Conservation (phyloP, 2,888 invertebrate genomes). For the Thymelicus lineola region DNA sequence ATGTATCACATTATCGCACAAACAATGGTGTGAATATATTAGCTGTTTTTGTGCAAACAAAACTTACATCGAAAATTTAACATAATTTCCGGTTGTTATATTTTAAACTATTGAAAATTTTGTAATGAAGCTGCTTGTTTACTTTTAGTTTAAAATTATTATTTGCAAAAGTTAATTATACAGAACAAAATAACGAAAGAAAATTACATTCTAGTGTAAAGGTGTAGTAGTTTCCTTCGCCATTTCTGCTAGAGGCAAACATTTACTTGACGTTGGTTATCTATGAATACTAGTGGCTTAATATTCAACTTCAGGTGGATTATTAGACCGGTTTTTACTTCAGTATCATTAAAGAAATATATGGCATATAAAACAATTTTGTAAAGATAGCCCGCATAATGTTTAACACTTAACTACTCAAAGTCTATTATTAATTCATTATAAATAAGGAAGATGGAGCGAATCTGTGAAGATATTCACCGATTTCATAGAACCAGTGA, state of each 20-base stretch:
- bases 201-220: too few species aligned
- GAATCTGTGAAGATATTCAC: constrained; percentile 24
- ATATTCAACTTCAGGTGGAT: not conserved
- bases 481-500: constrained; percentile 52
- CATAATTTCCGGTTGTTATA: constrained; percentile 8
- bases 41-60: constrained; percentile 30
- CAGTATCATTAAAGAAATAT: not conserved
- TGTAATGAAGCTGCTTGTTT: not conserved
- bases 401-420: not conserved
- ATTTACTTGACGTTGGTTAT: too few species aligned
- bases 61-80: constrained; percentile 16
- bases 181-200: too few species aligned
- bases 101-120: constrained; percentile 12
- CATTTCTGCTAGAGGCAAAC: too few species aligned
- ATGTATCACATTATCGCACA: constrained; percentile 30
- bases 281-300: not conserved
- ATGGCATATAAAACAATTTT: constrained; percentile 1
- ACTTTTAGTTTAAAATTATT: too few species aligned
- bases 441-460: constrained; percentile 11
- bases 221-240: too few species aligned
- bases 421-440: constrained; percentile 10
- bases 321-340: not conserved
- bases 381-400: not conserved
- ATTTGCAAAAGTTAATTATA: too few species aligned
- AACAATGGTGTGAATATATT: constrained; percentile 34